Base-by-base conservation (phyloP, 1,140 invertebrate species). In the Lutraria rhynchaena region DNA sequence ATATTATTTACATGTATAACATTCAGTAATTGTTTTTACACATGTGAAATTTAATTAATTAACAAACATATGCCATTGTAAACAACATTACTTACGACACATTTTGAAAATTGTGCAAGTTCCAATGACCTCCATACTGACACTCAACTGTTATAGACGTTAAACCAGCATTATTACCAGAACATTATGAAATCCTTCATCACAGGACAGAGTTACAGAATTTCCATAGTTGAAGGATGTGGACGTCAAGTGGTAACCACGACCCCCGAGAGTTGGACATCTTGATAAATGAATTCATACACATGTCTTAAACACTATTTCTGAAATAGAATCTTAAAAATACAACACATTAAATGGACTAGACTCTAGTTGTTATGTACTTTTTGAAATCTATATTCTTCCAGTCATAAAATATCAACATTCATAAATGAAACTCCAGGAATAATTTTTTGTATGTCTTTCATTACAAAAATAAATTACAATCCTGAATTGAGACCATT, bases 111-210 rank as follows among this genome's bases (percentile, higher is more conserved):
- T 37, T 19, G 4, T 41, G 7, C 33, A 49, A 37, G 44, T 35
- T 65, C 78, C 78, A 81, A 0, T 65, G n/a, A 29, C 78, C 78
- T 41, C 78, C 78, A 63, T 33, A 53, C 31, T 24, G 0, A 65
- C 78, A 81, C n/a, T 27, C 17, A 55, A 81, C 35, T 11, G 29
- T 65, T 29, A 81, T 29, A 44, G 13, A 24, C 17, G 49, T n/a
- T 19, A 1, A 1, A 31, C 24, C 46, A 33, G 37, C 49, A 33
- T 63, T 53, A 1, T 37, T 9, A 15, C 57, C 78, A 1, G 55
- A 49, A 29, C 73, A 81, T 17, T n/a, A n/a, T 41, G 29, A 58
- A 33, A 81, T 0, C 78, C 78, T 19, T n/a, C n/a, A 9, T 29
- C 69, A 69, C 78, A 81, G 7, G 78, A 73, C 15, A 81, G 31